Evolutionary conservation across 1,140 invertebrate genomes (phyloP).

Genomic region (Magallana ariakensis): DNA sequence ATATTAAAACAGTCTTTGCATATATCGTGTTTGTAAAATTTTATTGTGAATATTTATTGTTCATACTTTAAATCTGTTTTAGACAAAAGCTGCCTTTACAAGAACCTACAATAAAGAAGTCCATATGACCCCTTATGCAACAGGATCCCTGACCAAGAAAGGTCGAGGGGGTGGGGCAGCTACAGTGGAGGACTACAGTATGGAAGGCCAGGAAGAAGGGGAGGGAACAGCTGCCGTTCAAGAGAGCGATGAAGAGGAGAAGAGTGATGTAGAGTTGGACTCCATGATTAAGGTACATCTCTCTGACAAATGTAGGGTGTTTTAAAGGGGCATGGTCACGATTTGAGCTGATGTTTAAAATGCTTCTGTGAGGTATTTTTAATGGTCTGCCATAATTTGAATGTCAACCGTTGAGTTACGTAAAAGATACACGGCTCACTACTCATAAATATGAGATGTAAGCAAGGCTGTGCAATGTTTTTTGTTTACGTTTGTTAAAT

Average conservation of each 20-base stretch:
- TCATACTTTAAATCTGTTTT: conserved; percentile 38
- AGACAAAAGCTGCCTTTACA: conserved; percentile 96
- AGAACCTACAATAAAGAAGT: conserved; percentile 93
- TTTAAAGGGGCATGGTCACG: too few relatives aligned
- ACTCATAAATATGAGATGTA: background rate
- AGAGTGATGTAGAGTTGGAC: conserved; percentile 86
- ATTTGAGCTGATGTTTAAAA: too few relatives aligned
- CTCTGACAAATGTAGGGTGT: too few relatives aligned
- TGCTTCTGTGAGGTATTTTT: too few relatives aligned
- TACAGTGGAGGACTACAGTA: conserved; percentile 62
- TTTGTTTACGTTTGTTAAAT: too few relatives aligned
- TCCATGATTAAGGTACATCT: conserved; percentile 83
- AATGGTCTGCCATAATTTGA: background rate
- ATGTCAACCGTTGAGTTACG: too few relatives aligned
- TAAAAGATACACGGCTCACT: background rate
- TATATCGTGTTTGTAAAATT: too few relatives aligned
- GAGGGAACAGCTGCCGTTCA: conserved; percentile 77
- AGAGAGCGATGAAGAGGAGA: conserved; percentile 81
- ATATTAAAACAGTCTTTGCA: too few relatives aligned
- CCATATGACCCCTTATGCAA: conserved; percentile 86
- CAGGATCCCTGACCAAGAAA: conserved; percentile 82
- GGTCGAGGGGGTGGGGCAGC: conserved; percentile 75
- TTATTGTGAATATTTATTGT: too few relatives aligned
- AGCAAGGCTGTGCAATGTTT: too few relatives aligned
- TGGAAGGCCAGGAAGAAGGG: conserved; percentile 57